Evolutionary conservation across 2,113 vertebrate species (phyloP).

Genomic region (Centropus bengalensis): DNA sequence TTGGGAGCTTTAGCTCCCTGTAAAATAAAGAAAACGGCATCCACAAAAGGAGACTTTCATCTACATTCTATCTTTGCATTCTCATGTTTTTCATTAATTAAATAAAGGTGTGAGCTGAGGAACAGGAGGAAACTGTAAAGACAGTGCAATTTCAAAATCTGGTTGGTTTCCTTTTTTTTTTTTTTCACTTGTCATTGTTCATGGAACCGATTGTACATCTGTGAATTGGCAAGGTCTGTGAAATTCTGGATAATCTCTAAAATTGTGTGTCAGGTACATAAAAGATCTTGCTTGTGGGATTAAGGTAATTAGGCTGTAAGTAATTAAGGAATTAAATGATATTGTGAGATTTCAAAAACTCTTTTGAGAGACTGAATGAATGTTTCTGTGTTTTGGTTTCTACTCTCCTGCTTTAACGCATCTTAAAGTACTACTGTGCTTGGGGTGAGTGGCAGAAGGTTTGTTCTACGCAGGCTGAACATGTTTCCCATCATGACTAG

Average conservation of each 20-base stretch:
- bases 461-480: background rate
- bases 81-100: background rate
- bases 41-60: background rate
- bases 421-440: background rate
- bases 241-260: constrained; percentile 5
- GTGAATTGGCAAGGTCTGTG: background rate
- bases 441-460: background rate
- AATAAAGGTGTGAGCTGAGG: background rate
- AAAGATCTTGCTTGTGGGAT: background rate
- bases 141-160: background rate
- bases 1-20: background rate
- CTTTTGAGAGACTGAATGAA: background rate
- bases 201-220: background rate
- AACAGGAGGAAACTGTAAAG: background rate
- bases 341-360: background rate
- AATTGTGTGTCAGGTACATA: background rate
- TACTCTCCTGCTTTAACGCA: background rate
- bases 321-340: constrained; percentile 39
- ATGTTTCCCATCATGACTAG: background rate
- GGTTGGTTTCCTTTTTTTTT: background rate
- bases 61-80: background rate
- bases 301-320: background rate
- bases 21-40: background rate
- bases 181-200: background rate
- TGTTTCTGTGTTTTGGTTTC: background rate